Evolutionary conservation across 2,797 vertebrate species (phyloP).

Genomic region (Sphenopsis melanotis): DNA sequence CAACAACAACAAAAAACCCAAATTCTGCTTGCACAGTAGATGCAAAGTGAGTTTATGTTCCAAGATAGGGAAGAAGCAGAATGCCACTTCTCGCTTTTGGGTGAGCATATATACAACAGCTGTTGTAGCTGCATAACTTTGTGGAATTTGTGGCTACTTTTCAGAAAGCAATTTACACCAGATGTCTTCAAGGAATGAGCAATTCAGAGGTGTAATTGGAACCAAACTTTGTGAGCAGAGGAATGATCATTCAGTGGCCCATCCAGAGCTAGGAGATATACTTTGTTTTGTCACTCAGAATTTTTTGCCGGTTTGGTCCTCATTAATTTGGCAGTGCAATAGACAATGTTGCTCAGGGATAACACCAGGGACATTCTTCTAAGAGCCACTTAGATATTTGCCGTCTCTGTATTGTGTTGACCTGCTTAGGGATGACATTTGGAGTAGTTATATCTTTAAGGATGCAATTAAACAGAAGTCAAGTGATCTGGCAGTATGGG

Average conservation of each 20-base stretch:
- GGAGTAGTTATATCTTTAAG: background rate
- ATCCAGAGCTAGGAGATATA: background rate
- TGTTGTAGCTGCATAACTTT: background rate
- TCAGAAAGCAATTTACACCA: slow-evolving; percentile 32
- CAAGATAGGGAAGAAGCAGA: background rate
- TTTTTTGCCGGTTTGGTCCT: background rate
- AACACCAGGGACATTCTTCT: background rate
- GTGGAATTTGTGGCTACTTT: slow-evolving; percentile 2
- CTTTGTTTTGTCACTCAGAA: background rate
- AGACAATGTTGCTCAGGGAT: background rate
- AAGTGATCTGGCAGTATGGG: background rate
- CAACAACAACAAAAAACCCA: background rate
- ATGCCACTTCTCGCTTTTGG: background rate
- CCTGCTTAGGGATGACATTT: background rate
- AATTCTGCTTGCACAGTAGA: background rate
- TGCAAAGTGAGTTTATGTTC: background rate
- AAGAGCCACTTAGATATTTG: background rate
- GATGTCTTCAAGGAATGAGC: slow-evolving; percentile 33
- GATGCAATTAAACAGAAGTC: background rate
- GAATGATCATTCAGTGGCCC: background rate
- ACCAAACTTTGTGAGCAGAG: background rate
- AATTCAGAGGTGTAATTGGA: slow-evolving; percentile 21
- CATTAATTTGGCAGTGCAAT: background rate
- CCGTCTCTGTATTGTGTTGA: background rate
- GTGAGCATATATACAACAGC: background rate